Percentiles rank a stretch among this genome's conserved stretches.
Evolutionary conservation across 2,797 vertebrate genomes (phyloP).

Genomic region (Halcyon leucocephala): DNA sequence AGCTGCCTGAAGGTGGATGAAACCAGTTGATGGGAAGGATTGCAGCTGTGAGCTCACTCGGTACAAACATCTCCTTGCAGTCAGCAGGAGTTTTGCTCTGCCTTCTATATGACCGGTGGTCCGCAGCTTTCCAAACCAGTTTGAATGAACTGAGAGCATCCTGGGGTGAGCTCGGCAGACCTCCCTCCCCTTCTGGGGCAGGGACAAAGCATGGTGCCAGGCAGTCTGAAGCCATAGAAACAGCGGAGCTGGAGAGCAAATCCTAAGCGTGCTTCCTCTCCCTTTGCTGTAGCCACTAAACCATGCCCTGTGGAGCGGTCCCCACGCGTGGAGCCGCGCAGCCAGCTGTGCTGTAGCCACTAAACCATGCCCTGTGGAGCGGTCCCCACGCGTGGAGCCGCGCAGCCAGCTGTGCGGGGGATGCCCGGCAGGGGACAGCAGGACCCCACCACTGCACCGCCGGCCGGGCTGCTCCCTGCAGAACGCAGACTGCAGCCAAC

Average conservation of each 20-base stretch:
- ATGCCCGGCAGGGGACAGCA: conserved; percentile 55
- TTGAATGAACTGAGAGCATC: background rate
- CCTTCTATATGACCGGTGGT: background rate
- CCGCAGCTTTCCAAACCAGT: background rate
- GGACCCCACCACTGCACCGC: background rate
- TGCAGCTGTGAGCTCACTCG: background rate
- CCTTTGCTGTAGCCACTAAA: background rate
- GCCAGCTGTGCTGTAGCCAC: no score
- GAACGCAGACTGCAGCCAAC: background rate
- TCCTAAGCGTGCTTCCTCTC: no score
- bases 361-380: background rate
- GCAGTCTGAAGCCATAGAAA: background rate
- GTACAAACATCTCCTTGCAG: background rate
- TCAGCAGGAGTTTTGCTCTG: background rate
- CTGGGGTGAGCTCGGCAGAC: background rate
- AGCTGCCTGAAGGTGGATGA: background rate
- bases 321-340: fast-evolving
- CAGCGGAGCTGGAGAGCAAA: background rate
- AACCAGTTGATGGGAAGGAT: background rate
- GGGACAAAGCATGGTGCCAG: background rate
- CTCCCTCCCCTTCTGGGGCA: background rate
- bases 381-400: background rate
- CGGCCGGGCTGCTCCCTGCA: background rate
- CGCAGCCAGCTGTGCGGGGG: background rate
- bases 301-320: background rate